Percentiles rank a stretch among this genome's conserved stretches.
phyloP scores from a whole-genome alignment of 1,140 invertebrate genomes.

The Sipha flava region DNA sequence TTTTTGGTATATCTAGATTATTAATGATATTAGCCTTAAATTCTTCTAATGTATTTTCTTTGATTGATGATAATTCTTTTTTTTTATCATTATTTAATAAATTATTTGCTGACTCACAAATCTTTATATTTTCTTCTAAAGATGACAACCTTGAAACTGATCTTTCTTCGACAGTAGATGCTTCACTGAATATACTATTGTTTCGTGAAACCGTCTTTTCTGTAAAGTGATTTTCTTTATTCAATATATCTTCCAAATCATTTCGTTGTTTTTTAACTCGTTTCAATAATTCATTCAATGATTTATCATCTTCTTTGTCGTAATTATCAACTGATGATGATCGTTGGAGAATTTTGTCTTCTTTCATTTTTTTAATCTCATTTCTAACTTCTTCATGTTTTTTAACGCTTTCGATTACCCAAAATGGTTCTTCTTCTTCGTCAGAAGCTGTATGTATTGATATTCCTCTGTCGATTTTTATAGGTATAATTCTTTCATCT shows the following conservation, averaged over 20 bases:
- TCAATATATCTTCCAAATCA: conserved; percentile 59
- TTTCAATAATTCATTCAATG: conserved; percentile 52
- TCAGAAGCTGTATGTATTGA: conserved; percentile 58
- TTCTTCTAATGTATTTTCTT: not conserved
- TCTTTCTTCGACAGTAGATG: not conserved
- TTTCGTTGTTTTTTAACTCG: conserved; percentile 58
- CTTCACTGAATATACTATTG: not conserved
- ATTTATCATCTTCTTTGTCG: conserved; percentile 12
- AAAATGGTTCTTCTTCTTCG: conserved; percentile 44
- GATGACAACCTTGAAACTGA: not conserved
- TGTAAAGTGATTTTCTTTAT: conserved; percentile 48
- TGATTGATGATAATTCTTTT: not conserved
- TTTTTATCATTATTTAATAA: not conserved
- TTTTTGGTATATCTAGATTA: not conserved
- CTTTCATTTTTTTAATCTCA: conserved; percentile 27
- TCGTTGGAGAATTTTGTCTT: not conserved
- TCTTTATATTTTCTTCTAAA: not conserved
- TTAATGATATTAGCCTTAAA: not conserved
- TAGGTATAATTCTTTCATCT: conserved; percentile 38
- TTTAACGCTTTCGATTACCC: conserved; percentile 31
- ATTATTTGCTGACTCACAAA: not conserved
- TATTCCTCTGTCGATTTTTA: conserved; percentile 48
- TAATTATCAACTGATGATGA: not conserved
- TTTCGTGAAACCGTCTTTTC: not conserved
- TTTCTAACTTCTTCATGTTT: not conserved